Conservation (phyloP, 2,113 vertebrate species). For the Pygoscelis antarcticus region DNA sequence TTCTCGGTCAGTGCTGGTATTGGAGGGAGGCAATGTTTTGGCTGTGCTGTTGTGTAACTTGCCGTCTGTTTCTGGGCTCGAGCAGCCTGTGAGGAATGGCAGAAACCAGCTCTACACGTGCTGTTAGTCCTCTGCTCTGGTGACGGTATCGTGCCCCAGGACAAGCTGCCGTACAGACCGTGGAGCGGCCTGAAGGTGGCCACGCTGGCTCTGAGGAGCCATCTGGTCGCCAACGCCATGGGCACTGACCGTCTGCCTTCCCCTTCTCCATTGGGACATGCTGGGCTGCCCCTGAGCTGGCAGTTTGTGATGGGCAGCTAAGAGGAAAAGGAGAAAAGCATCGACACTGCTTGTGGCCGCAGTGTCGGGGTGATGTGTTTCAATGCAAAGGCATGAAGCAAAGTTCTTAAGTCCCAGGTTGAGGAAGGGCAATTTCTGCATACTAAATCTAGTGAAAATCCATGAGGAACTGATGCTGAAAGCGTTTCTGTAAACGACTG, state of each 20-base stretch:
- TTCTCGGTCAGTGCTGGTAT: not conserved
- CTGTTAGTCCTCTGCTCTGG: not conserved
- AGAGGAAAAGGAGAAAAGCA: not conserved
- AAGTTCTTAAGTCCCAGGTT: accelerated
- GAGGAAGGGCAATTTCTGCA: too few species aligned
- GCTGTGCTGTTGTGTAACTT: not conserved
- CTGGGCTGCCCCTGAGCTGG: not conserved
- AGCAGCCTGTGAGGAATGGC: too few species aligned
- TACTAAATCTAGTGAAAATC: not conserved
- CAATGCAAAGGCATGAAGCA: not conserved
- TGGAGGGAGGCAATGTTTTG: not conserved
- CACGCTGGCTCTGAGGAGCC: too few species aligned
- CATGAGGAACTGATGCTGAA: not conserved
- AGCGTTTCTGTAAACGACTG: accelerated
- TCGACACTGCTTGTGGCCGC: too few species aligned
- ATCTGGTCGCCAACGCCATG: accelerated
- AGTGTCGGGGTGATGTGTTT: accelerated
- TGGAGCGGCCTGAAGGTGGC: not conserved
- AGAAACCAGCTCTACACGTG: too few species aligned
- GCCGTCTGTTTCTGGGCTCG: not conserved
- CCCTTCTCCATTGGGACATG: too few species aligned
- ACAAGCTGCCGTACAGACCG: accelerated
- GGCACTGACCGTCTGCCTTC: not conserved
- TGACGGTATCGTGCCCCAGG: accelerated
- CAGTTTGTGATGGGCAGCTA: too few species aligned